These are phyloP conservation scores for Latrodectus geometricus DNA, from an alignment of 1,140 invertebrate species.

Conservation along the genomic window DNA sequence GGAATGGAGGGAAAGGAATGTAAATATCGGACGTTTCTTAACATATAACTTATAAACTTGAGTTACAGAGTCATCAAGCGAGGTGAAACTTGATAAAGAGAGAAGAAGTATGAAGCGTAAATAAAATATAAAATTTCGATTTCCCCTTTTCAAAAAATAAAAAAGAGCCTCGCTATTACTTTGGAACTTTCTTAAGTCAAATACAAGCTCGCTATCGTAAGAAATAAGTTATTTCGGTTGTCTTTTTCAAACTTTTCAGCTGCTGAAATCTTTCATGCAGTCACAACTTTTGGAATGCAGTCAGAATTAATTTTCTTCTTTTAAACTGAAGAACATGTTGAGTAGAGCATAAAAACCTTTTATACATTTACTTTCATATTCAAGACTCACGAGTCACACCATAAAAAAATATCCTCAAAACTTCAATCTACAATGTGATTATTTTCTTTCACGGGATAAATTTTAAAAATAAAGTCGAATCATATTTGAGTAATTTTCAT, in stretches of 20 bases:
- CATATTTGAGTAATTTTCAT: no score
- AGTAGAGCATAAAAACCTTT: no score
- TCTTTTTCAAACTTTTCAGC: neutral
- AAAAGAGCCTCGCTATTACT: neutral
- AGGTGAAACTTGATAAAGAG: constrained; percentile 8
- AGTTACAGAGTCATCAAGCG: constrained; percentile 1
- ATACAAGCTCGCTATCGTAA: neutral
- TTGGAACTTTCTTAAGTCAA: constrained; percentile 16
- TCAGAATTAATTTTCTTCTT: neutral
- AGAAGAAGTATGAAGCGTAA: neutral
- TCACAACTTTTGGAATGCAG: neutral
- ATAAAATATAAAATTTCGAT: constrained; percentile 23
- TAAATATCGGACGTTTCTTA: neutral
- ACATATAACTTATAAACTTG: neutral
- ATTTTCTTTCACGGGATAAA: no score
- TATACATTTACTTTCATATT: no score
- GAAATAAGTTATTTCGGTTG: neutral
- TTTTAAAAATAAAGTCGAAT: no score
- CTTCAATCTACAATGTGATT: no score
- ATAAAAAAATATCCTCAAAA: no score
- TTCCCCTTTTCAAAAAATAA: neutral
- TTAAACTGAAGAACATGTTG: neutral
- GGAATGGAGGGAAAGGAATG: neutral
- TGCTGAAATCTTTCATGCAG: no score
- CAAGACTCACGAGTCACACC: no score